Evolutionary conservation across 2,888 invertebrate genomes (phyloP).

Genomic region (Punctoribates punctum): DNA sequence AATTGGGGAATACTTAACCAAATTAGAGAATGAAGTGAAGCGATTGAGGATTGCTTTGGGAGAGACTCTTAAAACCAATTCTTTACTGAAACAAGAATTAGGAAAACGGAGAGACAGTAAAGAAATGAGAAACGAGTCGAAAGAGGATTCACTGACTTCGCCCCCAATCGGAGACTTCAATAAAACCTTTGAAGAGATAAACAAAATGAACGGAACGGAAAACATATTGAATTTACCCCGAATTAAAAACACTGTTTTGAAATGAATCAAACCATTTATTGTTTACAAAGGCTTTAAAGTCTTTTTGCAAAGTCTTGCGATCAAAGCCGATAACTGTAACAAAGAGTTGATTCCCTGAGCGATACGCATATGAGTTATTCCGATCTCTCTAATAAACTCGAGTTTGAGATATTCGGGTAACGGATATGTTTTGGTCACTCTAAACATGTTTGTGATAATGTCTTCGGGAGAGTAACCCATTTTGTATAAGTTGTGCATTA

Average conservation of each 20-base stretch:
- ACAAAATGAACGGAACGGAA: neutral
- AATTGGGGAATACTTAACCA: slow-evolving; percentile 38
- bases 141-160: neutral
- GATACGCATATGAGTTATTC: slow-evolving; percentile 80
- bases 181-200: slow-evolving; percentile 4
- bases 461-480: slow-evolving; percentile 96
- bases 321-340: slow-evolving; percentile 61
- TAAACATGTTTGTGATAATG: slow-evolving; percentile 89
- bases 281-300: slow-evolving; percentile 9
- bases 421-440: slow-evolving; percentile 81
- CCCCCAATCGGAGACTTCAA: neutral
- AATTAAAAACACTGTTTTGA: neutral
- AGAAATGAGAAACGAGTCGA: neutral
- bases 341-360: slow-evolving; percentile 81
- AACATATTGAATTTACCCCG: neutral
- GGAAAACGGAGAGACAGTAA: slow-evolving; percentile 42
- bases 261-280: neutral
- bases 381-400: slow-evolving; percentile 84
- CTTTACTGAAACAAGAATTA: slow-evolving; percentile 44
- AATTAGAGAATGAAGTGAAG: slow-evolving; percentile 46
- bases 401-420: slow-evolving; percentile 77
- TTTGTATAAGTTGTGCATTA: slow-evolving; percentile 81
- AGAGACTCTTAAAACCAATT: slow-evolving; percentile 46
- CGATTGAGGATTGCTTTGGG: slow-evolving; percentile 45
- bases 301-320: slow-evolving; percentile 42